These are phyloP conservation scores for Tragelaphus strepsiceros DNA, from an alignment of 2,113 vertebrate genomes.

Conservation along the genomic window DNA sequence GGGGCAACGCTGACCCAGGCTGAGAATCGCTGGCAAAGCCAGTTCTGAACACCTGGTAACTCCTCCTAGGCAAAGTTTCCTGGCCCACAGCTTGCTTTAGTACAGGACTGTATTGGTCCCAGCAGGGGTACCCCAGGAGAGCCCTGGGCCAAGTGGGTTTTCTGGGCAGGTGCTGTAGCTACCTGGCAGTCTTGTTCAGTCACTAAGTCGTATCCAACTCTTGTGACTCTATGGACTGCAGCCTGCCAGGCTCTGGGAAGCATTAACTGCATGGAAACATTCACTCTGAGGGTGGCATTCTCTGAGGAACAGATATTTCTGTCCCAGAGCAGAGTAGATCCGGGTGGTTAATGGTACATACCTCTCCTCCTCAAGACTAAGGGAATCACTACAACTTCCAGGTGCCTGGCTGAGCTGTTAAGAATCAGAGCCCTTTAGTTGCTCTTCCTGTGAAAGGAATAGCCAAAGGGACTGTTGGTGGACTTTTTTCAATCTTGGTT, in stretches of 20 bases:
- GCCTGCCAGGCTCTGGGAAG: neutral
- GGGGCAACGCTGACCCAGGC: neutral
- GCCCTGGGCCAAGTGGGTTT: neutral
- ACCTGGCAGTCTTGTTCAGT: neutral
- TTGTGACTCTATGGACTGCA: neutral
- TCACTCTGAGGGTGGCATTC: neutral
- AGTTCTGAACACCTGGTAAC: neutral
- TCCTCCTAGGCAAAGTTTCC: neutral
- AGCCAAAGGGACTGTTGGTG: constrained; percentile 38
- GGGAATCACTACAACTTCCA: constrained; percentile 32
- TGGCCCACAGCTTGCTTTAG: neutral
- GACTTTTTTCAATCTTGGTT: constrained; percentile 54
- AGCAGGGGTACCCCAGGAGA: neutral
- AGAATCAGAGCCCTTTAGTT: constrained; percentile 42
- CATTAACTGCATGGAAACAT: neutral
- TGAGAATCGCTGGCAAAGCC: neutral
- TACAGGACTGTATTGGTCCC: neutral
- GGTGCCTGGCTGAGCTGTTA: constrained; percentile 24
- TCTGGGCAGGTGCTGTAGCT: neutral
- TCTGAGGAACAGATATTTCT: constrained; percentile 6
- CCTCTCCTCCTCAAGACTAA: constrained; percentile 11
- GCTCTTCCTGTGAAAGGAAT: constrained; percentile 44
- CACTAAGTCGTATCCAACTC: neutral
- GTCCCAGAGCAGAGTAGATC: neutral
- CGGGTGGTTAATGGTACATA: neutral